A percentile compares a stretch with the other conserved stretches of the same genome.
Evolutionary conservation across 2,888 invertebrate genomes (phyloP).

Genomic region (Andrena hattorfiana): DNA sequence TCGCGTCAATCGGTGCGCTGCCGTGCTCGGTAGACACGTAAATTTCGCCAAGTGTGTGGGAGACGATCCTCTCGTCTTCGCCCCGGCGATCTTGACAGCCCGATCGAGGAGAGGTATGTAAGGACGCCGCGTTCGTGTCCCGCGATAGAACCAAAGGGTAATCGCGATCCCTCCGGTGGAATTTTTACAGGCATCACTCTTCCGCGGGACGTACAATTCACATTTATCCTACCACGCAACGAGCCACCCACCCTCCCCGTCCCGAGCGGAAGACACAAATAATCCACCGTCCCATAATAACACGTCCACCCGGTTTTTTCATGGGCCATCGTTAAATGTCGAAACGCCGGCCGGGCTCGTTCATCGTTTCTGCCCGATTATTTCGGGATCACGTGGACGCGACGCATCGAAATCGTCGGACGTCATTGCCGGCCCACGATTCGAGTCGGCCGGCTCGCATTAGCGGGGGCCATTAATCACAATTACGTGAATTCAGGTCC

Average conservation of each 20-base stretch:
- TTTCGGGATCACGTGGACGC: constrained; percentile 61
- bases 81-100: constrained; percentile 61
- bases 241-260: neutral
- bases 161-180: constrained; percentile 19
- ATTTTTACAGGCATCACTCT: constrained; percentile 21
- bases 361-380: constrained; percentile 47
- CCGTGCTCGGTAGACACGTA: constrained; percentile 60
- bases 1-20: constrained; percentile 60
- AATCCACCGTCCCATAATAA: constrained; percentile 20
- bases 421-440: constrained; percentile 70
- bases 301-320: neutral
- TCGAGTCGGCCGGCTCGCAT: constrained; percentile 74
- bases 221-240: neutral
- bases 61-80: constrained; percentile 53
- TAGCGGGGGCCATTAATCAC: constrained; percentile 81
- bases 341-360: neutral
- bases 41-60: constrained; percentile 66
- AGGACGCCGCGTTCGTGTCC: neutral
- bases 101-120: constrained; percentile 49
- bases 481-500: constrained; percentile 83
- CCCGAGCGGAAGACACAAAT: neutral
- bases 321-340: too few species aligned
- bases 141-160: constrained; percentile 20
- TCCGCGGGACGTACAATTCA: neutral
- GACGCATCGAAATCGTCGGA: constrained; percentile 70